These are phyloP conservation scores for Polyommatus icarus DNA, from an alignment of 2,888 invertebrate genomes.

Conservation along the genomic window DNA sequence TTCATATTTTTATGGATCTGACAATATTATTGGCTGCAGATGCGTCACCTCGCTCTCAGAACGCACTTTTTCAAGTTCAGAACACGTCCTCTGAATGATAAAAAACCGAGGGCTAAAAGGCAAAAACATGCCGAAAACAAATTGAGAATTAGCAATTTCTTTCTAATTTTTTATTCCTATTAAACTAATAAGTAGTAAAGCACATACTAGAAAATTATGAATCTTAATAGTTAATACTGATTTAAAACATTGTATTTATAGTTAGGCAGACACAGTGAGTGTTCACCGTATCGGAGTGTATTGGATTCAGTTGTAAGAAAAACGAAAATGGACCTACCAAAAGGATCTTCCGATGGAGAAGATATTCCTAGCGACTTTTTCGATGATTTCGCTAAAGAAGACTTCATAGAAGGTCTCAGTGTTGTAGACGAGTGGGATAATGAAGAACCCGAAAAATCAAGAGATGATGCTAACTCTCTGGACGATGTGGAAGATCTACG, in stretches of 20 bases:
- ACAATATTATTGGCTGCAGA: too few species aligned
- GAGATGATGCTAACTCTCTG: constrained; percentile 48
- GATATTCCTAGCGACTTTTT: constrained; percentile 75
- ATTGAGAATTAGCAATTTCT: too few species aligned
- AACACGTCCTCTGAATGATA: too few species aligned
- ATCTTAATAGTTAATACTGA: not conserved
- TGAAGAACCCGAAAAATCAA: constrained; percentile 43
- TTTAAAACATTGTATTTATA: not conserved
- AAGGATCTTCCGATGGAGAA: constrained; percentile 52
- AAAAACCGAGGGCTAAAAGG: too few species aligned
- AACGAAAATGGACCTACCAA: constrained; percentile 1
- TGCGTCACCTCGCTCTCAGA: too few species aligned
- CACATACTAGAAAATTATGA: not conserved
- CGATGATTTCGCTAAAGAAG: constrained; percentile 70
- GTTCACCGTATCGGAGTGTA: not conserved
- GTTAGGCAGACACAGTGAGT: not conserved
- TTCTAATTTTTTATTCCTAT: too few species aligned
- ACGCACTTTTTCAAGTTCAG: too few species aligned
- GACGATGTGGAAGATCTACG: constrained; percentile 59
- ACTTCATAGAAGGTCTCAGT: constrained; percentile 72
- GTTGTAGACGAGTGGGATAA: constrained; percentile 74
- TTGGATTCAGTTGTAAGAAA: not conserved
- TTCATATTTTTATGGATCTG: too few species aligned
- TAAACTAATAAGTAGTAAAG: too few species aligned
- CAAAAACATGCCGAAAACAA: too few species aligned